Base-by-base conservation (phyloP, 2,888 invertebrate species). In the Ophioninae sp. region DNA sequence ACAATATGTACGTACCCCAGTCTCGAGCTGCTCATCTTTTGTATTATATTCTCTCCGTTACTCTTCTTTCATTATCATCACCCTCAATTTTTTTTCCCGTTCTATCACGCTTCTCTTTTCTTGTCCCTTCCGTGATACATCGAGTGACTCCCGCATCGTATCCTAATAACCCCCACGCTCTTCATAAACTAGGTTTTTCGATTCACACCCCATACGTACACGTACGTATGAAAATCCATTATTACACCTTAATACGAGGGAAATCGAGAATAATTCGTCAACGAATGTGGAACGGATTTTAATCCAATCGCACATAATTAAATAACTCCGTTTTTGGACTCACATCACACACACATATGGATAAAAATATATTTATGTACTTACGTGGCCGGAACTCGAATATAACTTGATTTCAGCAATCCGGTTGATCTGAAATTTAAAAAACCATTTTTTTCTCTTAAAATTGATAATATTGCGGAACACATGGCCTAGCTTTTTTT, bases 21-120 rank as follows among this genome's bases (percentile, higher is more conserved):
- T 64, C 72, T 77, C 68, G 81, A 79, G 63, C 77, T 74, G 69
- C 77, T 87, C 85, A 81, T 84, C 85, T 83, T 86, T 85, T 84
- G 82, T 82, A 81, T 81, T 74, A 30, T 56, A 41, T 74, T 63
- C 75, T 82, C 71, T 72, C 65, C 67, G 77, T 80, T 80, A 72
- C 71, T 84, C 65, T 80, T 61, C 74, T 75, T 82, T 74, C 63
- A 39, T 79, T 76, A 76, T 59, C 76, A 56, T 83, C 72, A 23
- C 69, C 67, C 76, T 22, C 64, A 73, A 69, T 74, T 69, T 76
- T 80, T 68, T 41, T 81, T 37, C 39, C 30, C 23, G 5, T 23
- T 56, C 8, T 58, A 37, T 71, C 37, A 13, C 65, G 17, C 17
- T 51, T 13, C 17, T 51, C 17, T 51, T 17, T 6, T 51, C 13